These are phyloP conservation scores for Pocota personata DNA, from an alignment of 2,888 invertebrate genomes.

Conservation along the genomic window DNA sequence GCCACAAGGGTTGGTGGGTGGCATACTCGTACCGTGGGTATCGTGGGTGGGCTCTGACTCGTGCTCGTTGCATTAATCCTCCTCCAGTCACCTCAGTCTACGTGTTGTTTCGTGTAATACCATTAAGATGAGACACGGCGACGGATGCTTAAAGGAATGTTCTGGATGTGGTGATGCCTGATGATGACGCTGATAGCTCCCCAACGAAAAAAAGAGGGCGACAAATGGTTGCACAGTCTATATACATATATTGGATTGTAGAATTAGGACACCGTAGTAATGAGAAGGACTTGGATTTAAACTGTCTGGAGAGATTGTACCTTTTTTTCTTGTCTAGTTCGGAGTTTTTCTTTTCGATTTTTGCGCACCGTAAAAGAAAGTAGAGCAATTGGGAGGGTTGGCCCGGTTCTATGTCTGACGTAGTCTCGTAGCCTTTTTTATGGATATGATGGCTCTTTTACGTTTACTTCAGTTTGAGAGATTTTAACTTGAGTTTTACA, in stretches of 20 bases:
- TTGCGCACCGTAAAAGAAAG: slow-evolving; percentile 4
- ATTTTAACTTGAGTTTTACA: neutral
- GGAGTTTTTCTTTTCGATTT: neutral
- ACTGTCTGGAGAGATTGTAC: slow-evolving; percentile 36
- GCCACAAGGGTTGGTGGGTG: slow-evolving; percentile 54
- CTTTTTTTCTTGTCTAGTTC: neutral
- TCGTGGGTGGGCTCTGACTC: neutral
- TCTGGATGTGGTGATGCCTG: slow-evolving; percentile 48
- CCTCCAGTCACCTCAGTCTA: slow-evolving; percentile 35
- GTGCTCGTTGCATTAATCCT: slow-evolving; percentile 50
- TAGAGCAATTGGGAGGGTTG: slow-evolving; percentile 11
- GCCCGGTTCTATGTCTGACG: neutral
- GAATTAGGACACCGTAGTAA: slow-evolving; percentile 64
- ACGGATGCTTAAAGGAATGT: slow-evolving; percentile 32
- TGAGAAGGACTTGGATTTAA: slow-evolving; percentile 42
- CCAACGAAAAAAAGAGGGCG: neutral
- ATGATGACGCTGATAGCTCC: slow-evolving; percentile 58
- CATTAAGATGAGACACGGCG: slow-evolving; percentile 52
- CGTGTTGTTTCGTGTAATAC: slow-evolving; percentile 60
- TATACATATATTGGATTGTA: slow-evolving; percentile 4
- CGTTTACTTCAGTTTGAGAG: neutral
- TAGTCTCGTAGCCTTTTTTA: neutral
- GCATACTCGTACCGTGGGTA: neutral
- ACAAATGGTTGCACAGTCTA: neutral
- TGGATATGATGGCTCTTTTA: neutral